Base-by-base conservation (phyloP, 1,140 invertebrate genomes). In the Mya arenaria region DNA sequence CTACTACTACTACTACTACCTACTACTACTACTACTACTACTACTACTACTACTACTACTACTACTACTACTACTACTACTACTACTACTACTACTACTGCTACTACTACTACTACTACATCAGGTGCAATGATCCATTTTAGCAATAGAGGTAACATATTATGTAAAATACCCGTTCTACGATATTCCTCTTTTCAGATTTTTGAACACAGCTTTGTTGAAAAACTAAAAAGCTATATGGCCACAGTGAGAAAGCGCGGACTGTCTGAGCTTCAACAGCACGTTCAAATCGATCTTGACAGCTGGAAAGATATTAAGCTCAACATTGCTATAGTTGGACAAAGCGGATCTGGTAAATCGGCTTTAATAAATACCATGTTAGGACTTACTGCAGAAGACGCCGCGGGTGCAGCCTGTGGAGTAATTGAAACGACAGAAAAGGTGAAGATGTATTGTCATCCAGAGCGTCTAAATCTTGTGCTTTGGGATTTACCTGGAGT, bases 1-100 rank as follows among this genome's bases (percentile, higher is more conserved):
- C 56, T 60, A 60, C 56, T 60, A 15, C 56, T 60, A 15, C 56
- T n/a, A n/a, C n/a, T n/a, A n/a, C n/a, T n/a, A n/a, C n/a, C n/a
- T n/a, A n/a, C n/a, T n/a, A n/a, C n/a, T n/a, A n/a, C n/a, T n/a
- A n/a, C n/a, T n/a, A n/a, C n/a, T n/a, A n/a, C n/a, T n/a, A n/a
- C n/a, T n/a, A n/a, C n/a, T n/a, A n/a, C n/a, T n/a, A n/a, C n/a
- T n/a, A n/a, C n/a, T n/a, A n/a, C n/a, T n/a, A n/a, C n/a, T n/a
- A n/a, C n/a, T n/a, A n/a, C n/a, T n/a, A n/a, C n/a, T n/a, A n/a
- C n/a, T n/a, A n/a, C n/a, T n/a, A n/a, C n/a, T n/a, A n/a, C n/a
- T n/a, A n/a, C n/a, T n/a, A n/a, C n/a, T n/a, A n/a, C n/a, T n/a
- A n/a, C n/a, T n/a, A n/a, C n/a, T n/a, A n/a, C n/a, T n/a, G n/a